Evolutionary conservation across 2,797 vertebrate genomes (phyloP).

Genomic region (Crocodylus rhombifer): DNA sequence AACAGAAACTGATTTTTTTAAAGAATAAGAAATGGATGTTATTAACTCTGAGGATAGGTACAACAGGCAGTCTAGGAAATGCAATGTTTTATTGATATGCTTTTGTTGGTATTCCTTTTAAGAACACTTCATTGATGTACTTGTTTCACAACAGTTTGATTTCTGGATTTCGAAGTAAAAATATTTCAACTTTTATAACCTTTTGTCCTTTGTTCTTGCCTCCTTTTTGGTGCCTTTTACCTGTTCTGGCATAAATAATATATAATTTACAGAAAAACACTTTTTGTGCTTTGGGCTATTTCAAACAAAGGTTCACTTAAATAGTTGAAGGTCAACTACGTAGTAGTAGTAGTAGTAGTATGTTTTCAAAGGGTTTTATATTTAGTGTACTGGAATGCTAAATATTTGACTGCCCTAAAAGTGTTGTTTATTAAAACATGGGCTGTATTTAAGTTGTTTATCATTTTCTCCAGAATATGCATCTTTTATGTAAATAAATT

Average conservation of each 20-base stretch:
- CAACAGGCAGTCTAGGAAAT: slow-evolving; percentile 43
- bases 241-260: background rate
- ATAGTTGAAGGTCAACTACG: background rate
- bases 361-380: slow-evolving; percentile 50
- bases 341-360: slow-evolving; percentile 12
- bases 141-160: slow-evolving; percentile 34
- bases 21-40: slow-evolving; percentile 52
- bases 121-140: slow-evolving; percentile 65
- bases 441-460: background rate
- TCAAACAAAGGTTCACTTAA: slow-evolving; percentile 4
- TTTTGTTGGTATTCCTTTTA: slow-evolving; percentile 46
- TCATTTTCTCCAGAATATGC: background rate
- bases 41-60: slow-evolving; percentile 15
- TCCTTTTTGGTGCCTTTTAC: background rate
- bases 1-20: slow-evolving; percentile 42
- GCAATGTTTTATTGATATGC: background rate
- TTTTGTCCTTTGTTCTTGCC: slow-evolving; percentile 11
- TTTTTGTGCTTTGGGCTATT: background rate
- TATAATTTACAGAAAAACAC: background rate
- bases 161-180: slow-evolving; percentile 67
- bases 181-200: slow-evolving; percentile 36
- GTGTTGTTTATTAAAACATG: slow-evolving; percentile 53
- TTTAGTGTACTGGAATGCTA: slow-evolving; percentile 38
- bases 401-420: slow-evolving; percentile 68
- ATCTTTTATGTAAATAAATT: fast-evolving